phyloP scores from a whole-genome alignment of 1,140 invertebrate genomes.

The Augochlora pura region DNA sequence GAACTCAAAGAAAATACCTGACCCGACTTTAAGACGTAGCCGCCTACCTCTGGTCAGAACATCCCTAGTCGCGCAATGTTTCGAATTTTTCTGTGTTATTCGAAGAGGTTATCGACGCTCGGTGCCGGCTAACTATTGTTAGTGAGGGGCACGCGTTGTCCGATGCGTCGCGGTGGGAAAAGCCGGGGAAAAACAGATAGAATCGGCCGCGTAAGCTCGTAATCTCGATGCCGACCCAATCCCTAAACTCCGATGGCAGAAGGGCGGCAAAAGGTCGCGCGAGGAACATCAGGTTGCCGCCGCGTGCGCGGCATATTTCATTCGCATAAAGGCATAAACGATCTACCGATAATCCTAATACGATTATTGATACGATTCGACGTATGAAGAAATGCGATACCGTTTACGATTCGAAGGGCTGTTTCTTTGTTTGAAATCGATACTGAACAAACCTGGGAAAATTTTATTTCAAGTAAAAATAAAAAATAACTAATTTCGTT shows the following conservation, averaged over 20 bases:
- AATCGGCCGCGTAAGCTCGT: slow-evolving; percentile 27
- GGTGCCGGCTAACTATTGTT: slow-evolving; percentile 13
- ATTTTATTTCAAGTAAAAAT: too few relatives aligned
- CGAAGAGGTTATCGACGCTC: slow-evolving; percentile 3
- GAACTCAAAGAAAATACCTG: too few relatives aligned
- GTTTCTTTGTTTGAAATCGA: too few relatives aligned
- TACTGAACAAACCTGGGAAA: too few relatives aligned
- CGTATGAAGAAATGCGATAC: too few relatives aligned
- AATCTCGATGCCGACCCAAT: slow-evolving; percentile 56
- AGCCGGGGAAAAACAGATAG: slow-evolving; percentile 2
- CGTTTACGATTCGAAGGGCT: too few relatives aligned
- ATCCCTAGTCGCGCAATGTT: too few relatives aligned
- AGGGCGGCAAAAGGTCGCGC: slow-evolving; percentile 17
- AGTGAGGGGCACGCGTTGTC: slow-evolving; percentile 14
- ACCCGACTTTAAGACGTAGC: too few relatives aligned
- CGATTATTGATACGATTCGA: too few relatives aligned
- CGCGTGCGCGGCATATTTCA: too few relatives aligned
- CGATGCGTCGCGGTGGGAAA: background rate
- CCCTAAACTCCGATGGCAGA: slow-evolving; percentile 30
- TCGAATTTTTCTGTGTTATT: slow-evolving; percentile 4
- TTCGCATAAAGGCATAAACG: too few relatives aligned
- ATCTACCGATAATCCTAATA: background rate
- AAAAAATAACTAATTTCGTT: too few relatives aligned
- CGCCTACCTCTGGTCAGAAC: background rate
- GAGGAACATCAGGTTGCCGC: background rate